phyloP scores from a whole-genome alignment of 1,140 invertebrate genomes.

The Drosophila bifasciata region DNA sequence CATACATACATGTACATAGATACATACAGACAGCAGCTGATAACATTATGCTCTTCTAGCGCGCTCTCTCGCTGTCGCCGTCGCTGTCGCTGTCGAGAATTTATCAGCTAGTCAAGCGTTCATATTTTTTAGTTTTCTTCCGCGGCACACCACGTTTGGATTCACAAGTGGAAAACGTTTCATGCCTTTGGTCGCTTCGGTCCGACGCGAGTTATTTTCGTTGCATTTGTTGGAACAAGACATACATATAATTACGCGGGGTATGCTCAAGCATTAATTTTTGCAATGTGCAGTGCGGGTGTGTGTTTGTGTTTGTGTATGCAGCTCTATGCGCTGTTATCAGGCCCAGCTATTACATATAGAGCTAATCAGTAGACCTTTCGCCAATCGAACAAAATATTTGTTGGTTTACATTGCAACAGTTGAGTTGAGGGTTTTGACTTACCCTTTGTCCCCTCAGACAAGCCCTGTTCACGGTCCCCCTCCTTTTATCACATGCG shows the following conservation, averaged over 20 bases:
- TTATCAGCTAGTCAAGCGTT: too few species aligned
- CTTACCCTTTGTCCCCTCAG: conserved; percentile 24
- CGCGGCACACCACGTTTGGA: too few species aligned
- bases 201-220: too few species aligned
- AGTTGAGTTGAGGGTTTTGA: conserved; percentile 1
- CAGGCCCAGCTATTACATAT: conserved; percentile 39
- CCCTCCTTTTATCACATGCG: background rate
- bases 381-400: conserved; percentile 53
- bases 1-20: too few species aligned
- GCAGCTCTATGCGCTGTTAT: conserved; percentile 44
- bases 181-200: too few species aligned
- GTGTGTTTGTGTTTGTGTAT: conserved; percentile 20
- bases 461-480: background rate
- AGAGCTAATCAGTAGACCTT: conserved; percentile 58
- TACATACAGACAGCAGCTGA: too few species aligned
- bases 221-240: too few species aligned
- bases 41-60: too few species aligned
- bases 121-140: too few species aligned
- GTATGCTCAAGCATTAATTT: conserved; percentile 36
- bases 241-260: conserved; percentile 46
- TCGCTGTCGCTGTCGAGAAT: too few species aligned
- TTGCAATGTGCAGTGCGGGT: background rate
- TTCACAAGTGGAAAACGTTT: too few species aligned
- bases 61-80: too few species aligned
- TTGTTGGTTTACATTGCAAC: conserved; percentile 41